phyloP scores from a whole-genome alignment of 2,797 vertebrate genomes.

The Parotocinclus haroldoi region DNA sequence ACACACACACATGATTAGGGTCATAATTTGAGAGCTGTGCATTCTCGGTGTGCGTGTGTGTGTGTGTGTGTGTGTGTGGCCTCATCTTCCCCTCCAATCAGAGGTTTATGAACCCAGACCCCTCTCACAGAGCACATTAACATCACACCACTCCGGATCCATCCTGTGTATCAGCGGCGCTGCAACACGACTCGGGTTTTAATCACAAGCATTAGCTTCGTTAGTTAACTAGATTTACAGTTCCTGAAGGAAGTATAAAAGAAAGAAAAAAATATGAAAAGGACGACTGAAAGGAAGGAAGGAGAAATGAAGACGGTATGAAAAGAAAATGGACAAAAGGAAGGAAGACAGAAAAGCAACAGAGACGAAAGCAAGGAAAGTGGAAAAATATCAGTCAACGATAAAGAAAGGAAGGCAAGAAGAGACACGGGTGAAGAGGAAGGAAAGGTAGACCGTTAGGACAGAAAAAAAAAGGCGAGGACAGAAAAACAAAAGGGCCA shows the following conservation, averaged over 20 bases:
- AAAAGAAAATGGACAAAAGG: too few relatives aligned
- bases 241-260: conserved; percentile 9
- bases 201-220: not conserved
- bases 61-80: not conserved
- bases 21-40: not conserved
- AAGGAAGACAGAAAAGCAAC: too few relatives aligned
- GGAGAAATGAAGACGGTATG: too few relatives aligned
- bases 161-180: not conserved
- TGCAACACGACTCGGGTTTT: not conserved
- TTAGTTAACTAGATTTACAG: conserved; percentile 10
- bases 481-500: too few relatives aligned
- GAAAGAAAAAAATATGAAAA: too few relatives aligned
- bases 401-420: too few relatives aligned
- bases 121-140: not conserved
- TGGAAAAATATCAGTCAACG: too few relatives aligned
- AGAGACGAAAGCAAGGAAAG: too few relatives aligned
- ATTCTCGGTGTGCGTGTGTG: not conserved
- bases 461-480: too few relatives aligned
- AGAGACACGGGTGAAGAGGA: too few relatives aligned
- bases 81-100: conserved; percentile 10
- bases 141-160: not conserved
- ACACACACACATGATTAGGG: conserved; percentile 14
- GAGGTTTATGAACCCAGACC: not conserved
- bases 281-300: not conserved
- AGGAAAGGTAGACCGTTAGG: too few relatives aligned